These are phyloP conservation scores for Zele albiditarsus DNA, from an alignment of 2,888 invertebrate genomes.

Conservation along the genomic window DNA sequence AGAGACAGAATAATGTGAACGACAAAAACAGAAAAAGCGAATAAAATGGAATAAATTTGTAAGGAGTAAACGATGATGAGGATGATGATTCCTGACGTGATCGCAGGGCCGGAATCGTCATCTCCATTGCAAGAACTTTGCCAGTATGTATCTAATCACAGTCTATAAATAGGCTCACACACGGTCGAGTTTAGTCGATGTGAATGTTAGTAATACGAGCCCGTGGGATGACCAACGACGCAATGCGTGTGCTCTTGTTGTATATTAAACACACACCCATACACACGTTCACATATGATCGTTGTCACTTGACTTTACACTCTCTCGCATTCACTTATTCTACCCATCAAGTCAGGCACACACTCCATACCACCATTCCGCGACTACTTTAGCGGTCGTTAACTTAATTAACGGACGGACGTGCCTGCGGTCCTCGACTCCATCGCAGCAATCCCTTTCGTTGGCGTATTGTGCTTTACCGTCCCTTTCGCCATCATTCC, in stretches of 20 bases:
- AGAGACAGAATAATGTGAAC: background rate
- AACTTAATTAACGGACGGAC: conserved; percentile 69
- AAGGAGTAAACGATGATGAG: conserved; percentile 3
- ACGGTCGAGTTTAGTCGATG: conserved; percentile 61
- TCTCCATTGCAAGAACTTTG: conserved; percentile 43
- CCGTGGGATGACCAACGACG: conserved; percentile 61
- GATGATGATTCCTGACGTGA: conserved; percentile 10
- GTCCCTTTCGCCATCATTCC: background rate
- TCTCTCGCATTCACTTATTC: conserved; percentile 29
- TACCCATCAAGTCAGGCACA: conserved; percentile 29
- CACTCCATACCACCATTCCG: conserved; percentile 53
- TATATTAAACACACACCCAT: background rate
- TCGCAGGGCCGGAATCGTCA: background rate
- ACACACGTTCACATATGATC: conserved; percentile 19
- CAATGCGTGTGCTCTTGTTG: conserved; percentile 15
- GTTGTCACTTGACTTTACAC: conserved; percentile 35
- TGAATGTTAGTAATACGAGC: conserved; percentile 61
- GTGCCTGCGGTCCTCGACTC: conserved; percentile 52
- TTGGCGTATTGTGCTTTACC: background rate
- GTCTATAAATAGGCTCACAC: conserved; percentile 65
- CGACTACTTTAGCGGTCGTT: conserved; percentile 67
- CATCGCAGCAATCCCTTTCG: conserved; percentile 37
- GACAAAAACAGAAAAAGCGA: background rate
- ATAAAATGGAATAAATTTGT: background rate
- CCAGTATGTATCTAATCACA: conserved; percentile 66